Conservation (phyloP, 2,888 invertebrate species). For the Caenorhabditis sp. region DNA sequence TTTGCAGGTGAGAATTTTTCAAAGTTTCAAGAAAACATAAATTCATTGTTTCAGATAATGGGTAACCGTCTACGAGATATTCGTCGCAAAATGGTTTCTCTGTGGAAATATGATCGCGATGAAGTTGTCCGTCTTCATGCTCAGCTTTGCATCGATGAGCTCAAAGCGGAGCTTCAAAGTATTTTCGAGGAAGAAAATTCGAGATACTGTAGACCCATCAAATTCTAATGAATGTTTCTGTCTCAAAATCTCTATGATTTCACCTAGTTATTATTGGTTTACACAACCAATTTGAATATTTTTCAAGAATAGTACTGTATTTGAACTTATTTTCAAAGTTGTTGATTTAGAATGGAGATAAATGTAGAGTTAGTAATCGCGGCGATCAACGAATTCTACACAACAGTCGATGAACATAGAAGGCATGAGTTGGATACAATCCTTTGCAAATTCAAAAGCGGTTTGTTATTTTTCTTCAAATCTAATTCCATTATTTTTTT, state of each 20-base stretch:
- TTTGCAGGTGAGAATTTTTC: slow-evolving; percentile 21
- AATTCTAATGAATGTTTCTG: slow-evolving; percentile 3
- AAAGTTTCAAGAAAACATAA: too few species aligned
- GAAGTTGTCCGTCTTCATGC: slow-evolving; percentile 62
- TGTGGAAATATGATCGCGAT: slow-evolving; percentile 53
- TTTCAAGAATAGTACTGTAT: background rate
- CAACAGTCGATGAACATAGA: slow-evolving; percentile 36
- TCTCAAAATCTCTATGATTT: too few species aligned
- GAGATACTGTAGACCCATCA: slow-evolving; percentile 10
- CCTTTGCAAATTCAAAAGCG: slow-evolving; percentile 46
- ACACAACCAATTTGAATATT: background rate
- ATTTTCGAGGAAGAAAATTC: slow-evolving; percentile 17
- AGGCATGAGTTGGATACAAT: slow-evolving; percentile 38
- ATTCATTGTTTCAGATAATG: slow-evolving; percentile 50
- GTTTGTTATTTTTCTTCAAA: slow-evolving; percentile 15
- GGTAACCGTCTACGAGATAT: slow-evolving; percentile 43
- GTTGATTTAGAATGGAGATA: background rate
- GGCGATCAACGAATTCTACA: slow-evolving; percentile 52
- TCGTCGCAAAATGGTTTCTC: slow-evolving; percentile 34
- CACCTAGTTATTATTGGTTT: background rate
- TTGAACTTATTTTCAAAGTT: background rate
- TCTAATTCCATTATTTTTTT: background rate
- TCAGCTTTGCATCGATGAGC: slow-evolving; percentile 57
- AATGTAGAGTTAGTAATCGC: slow-evolving; percentile 18
- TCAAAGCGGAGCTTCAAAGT: slow-evolving; percentile 37